A percentile compares a stretch with the other conserved stretches of the same genome.
These are phyloP conservation scores for Vireo altiloquus DNA, from an alignment of 2,113 vertebrate species.

Conservation along the genomic window DNA sequence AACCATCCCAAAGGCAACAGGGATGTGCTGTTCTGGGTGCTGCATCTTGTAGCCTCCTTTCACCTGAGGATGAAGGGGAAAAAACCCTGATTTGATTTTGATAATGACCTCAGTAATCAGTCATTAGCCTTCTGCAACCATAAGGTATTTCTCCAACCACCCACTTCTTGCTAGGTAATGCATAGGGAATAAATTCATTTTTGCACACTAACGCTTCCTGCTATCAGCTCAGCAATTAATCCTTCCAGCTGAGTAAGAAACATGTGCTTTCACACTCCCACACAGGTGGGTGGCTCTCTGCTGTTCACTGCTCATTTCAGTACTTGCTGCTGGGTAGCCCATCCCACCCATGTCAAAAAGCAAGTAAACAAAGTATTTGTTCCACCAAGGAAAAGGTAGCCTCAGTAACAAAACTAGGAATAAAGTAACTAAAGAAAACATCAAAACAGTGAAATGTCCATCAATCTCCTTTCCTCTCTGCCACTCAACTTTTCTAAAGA, in stretches of 20 bases:
- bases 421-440: neutral
- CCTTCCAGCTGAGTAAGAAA: neutral
- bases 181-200: neutral
- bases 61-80: accelerated
- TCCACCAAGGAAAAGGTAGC: neutral
- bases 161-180: neutral
- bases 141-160: neutral
- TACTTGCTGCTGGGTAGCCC: neutral
- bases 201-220: neutral
- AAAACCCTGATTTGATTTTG: neutral
- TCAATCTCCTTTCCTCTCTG: neutral
- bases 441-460: neutral
- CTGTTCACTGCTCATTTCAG: neutral
- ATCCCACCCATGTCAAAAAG: neutral
- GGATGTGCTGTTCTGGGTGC: neutral
- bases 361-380: neutral
- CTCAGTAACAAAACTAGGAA: neutral
- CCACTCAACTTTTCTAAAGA: neutral
- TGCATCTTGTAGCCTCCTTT: neutral
- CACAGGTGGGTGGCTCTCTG: neutral
- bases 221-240: neutral
- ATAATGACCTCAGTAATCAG: neutral
- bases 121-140: neutral
- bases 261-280: neutral
- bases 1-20: neutral